These are phyloP conservation scores for Drosophila ambigua DNA, from an alignment of 1,140 invertebrate species.

Conservation along the genomic window DNA sequence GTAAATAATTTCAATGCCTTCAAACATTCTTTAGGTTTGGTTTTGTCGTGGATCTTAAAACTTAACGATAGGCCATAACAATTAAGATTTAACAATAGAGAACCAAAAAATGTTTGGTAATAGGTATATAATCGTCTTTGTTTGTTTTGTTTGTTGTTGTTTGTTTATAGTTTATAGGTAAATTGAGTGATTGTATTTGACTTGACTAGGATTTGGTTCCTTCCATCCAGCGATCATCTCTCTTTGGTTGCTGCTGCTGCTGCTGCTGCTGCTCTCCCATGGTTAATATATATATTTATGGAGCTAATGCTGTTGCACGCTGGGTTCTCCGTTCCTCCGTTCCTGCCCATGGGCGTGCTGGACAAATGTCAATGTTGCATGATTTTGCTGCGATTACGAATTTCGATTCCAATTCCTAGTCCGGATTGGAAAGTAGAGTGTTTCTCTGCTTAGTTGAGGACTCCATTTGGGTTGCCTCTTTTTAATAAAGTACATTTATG, in stretches of 20 bases:
- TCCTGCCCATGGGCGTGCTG: slow-evolving; percentile 58
- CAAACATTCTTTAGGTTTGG: slow-evolving; percentile 23
- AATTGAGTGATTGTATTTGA: slow-evolving; percentile 78
- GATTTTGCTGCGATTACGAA: slow-evolving; percentile 64
- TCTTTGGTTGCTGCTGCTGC: background rate
- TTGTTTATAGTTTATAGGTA: slow-evolving; percentile 51
- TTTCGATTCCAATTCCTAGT: slow-evolving; percentile 11
- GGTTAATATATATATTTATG: slow-evolving; percentile 11
- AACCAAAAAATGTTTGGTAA: slow-evolving; percentile 42
- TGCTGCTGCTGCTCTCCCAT: background rate
- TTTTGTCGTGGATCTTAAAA: slow-evolving; percentile 50
- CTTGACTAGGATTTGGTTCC: slow-evolving; percentile 75
- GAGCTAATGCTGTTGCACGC: background rate
- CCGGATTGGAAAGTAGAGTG: background rate
- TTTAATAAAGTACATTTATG: slow-evolving; percentile 67
- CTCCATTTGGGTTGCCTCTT: slow-evolving; percentile 2
- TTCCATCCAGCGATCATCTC: slow-evolving; percentile 4
- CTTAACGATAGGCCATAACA: slow-evolving; percentile 76
- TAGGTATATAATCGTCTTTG: slow-evolving; percentile 23
- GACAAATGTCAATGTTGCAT: slow-evolving; percentile 79
- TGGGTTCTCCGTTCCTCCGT: too few species aligned
- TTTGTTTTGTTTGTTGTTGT: slow-evolving; percentile 18
- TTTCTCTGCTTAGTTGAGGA: too few species aligned
- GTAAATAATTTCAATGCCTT: slow-evolving; percentile 67
- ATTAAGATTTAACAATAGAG: slow-evolving; percentile 55